Evolutionary conservation across 2,888 invertebrate species (phyloP).

Genomic region (Halictus ligatus): DNA sequence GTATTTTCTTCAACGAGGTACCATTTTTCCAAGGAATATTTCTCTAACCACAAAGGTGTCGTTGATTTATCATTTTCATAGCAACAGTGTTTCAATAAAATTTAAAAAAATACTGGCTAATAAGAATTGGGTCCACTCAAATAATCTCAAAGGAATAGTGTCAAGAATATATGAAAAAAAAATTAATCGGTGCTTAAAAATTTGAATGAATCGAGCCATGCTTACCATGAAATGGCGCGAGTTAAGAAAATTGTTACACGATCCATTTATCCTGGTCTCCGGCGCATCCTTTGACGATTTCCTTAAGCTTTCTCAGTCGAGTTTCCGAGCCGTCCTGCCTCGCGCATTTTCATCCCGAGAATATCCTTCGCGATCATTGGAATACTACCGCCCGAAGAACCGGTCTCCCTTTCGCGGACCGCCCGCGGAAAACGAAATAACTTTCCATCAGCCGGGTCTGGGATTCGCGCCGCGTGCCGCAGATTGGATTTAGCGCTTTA

Average conservation of each 20-base stretch:
- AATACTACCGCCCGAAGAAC: constrained; percentile 15
- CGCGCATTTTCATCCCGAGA: not conserved
- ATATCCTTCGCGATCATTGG: not conserved
- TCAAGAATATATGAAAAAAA: too few relatives aligned
- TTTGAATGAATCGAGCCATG: not conserved
- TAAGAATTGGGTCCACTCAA: too few relatives aligned
- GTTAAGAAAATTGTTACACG: not conserved
- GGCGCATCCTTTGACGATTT: not conserved
- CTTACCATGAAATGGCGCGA: not conserved
- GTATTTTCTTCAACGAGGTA: too few relatives aligned
- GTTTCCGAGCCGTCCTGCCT: not conserved
- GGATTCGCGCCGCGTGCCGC: constrained; percentile 65
- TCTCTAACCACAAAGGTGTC: too few relatives aligned
- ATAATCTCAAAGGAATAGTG: too few relatives aligned
- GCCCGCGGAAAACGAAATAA: constrained; percentile 67
- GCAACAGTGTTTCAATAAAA: too few relatives aligned
- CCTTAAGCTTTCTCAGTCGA: not conserved
- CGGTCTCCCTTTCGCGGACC: constrained; percentile 47
- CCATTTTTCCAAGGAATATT: too few relatives aligned
- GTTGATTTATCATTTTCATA: too few relatives aligned
- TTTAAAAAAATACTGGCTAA: too few relatives aligned
- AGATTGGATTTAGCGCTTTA: constrained; percentile 71
- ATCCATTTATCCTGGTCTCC: not conserved
- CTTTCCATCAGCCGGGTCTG: constrained; percentile 68
- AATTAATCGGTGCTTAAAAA: not conserved